Evolutionary conservation across 2,113 vertebrate genomes (phyloP), one percentile per base, ranked within the genome.

Genomic region (Hassar affinis): DNA sequence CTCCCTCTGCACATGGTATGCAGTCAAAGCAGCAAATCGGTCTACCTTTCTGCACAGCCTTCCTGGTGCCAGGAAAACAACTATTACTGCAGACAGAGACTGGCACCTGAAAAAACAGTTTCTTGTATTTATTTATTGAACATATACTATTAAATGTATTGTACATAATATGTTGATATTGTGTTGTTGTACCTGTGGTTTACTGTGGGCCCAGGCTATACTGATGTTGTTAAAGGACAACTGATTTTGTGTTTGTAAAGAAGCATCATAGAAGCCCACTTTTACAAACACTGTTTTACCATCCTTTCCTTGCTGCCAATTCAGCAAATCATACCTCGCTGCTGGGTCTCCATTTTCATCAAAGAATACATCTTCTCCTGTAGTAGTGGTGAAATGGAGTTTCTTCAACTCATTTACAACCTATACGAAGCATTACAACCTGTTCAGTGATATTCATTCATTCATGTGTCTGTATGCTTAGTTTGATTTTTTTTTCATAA

Each of bases 311-410:
- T 84, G 74, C 54, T 90, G 90, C 90, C 90, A 90, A 68, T 90
- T 90, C 22, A 90, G 15, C 61, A 90, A 81, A n/a, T 90, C 89
- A 74, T 90, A 90, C 74, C 86, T 88, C 6, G 88, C 86, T 84
- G 81, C 81, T 4, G 89, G 89, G 61, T 90, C 90, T 87, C 89
- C 88, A 64, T 89, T 90, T 51, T 88, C 83, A 89, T 90, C 88
- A 82, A 90, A 90, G 20, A 78, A 89, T 25, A 89, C 85, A 9
- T 88, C 79, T 18, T 89, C 90, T 64, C 84, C 71, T 17, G 9
- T 54, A 35, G 57, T 33, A 3, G 61, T 87, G 14, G 79, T 85
- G 62, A 90, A 90, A 49, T 79, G 64, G 8, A 90, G 68, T 80
- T 86, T 85, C 54, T 79, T 89, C 38, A 90, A 18, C 42, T 86